phyloP scores from a whole-genome alignment of 1,140 invertebrate species.

The Cryptotermes secundus region DNA sequence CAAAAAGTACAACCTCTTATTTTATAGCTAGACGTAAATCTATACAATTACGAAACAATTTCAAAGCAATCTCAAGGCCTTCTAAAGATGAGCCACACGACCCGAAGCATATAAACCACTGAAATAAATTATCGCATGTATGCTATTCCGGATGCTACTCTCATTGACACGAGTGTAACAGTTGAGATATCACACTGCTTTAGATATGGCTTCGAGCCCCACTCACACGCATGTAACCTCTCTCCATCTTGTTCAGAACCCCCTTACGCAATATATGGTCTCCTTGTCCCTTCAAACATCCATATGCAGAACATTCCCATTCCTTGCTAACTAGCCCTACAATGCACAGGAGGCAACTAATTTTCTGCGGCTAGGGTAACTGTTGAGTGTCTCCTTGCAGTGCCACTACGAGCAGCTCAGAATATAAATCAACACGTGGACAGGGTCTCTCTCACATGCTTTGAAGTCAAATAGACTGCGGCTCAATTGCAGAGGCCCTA shows the following conservation, averaged over 20 bases:
- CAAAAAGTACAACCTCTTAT: too few relatives aligned
- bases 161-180: too few relatives aligned
- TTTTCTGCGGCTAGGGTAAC: neutral
- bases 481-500: neutral
- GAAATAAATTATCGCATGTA: too few relatives aligned
- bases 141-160: too few relatives aligned
- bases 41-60: too few relatives aligned
- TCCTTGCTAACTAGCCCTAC: neutral
- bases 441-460: neutral
- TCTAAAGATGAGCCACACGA: too few relatives aligned
- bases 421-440: conserved; percentile 2
- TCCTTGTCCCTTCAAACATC: neutral
- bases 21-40: too few relatives aligned
- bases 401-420: neutral
- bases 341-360: neutral
- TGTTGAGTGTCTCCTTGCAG: neutral
- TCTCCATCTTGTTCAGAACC: neutral
- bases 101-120: too few relatives aligned
- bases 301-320: neutral
- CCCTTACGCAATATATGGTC: neutral
- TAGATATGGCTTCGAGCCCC: too few relatives aligned
- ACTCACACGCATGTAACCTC: too few relatives aligned
- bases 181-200: too few relatives aligned
- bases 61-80: too few relatives aligned
- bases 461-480: neutral